Base-by-base conservation (phyloP, 2,797 vertebrate genomes). In the Protosalanx chinensis region DNA sequence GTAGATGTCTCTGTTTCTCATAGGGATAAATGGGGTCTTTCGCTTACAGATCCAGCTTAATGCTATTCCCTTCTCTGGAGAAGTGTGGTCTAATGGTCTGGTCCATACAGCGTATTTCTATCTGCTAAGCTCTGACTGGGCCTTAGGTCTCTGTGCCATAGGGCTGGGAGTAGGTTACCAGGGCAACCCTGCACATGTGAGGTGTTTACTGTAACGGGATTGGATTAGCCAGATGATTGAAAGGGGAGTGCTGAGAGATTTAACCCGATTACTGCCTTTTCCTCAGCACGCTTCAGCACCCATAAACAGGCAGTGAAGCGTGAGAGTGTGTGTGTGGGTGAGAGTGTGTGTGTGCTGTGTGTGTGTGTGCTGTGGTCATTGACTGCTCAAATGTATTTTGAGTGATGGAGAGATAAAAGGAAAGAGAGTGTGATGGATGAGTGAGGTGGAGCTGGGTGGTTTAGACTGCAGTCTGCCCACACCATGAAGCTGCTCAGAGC, bases 211-310 rank as follows among this genome's bases (percentile, higher is more conserved):
- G 62, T 78, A 81, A 76, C 78, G 71, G 5, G 75, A 86, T 86
- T 86, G 87, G 89, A 90, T 91, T 88, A 88, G 78, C 64, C 72
- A 70, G 72, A 81, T 73, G 79, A 80, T 82, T 75, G 64, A 20
- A 67, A 70, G 79, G 81, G 78, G 70, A 72, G 79, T 29, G 82
- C 78, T 84, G 84, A 83, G 80, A 86, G 81, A 73, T 90, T 87
- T 85, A 91, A 88, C 88, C 79, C 33, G 77, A 87, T 87, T 87
- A 85, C 79, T 82, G 77, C 64, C 62, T 71, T 73, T 71, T 68
- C 56, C 49, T 68, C 35, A 72, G 72, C 49, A 53, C 72, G 30
- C 70, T 20, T 15, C 4, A n/a, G 33, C 67, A 64, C 60, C 53
- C 66, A 32, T 5, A 53, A 68, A 75, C 62, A 75, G 1, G 70